These are phyloP conservation scores for Coecobrya sp. DNA, from an alignment of 2,888 invertebrate genomes.

Conservation along the genomic window DNA sequence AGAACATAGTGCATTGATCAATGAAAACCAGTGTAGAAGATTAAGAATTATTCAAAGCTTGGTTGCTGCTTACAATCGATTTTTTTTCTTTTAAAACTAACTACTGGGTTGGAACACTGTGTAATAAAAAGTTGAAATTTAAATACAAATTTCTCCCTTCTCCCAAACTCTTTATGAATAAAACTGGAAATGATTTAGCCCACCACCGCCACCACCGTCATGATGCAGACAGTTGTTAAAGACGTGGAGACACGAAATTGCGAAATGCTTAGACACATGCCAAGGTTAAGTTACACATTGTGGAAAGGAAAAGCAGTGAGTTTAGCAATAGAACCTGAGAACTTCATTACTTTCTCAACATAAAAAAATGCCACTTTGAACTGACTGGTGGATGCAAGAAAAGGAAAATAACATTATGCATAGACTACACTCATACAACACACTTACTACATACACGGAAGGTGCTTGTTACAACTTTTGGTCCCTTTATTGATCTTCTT, in stretches of 20 bases:
- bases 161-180: neutral
- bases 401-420: neutral
- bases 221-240: neutral
- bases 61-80: neutral
- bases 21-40: too few species aligned
- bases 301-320: neutral
- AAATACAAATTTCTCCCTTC: neutral
- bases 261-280: neutral
- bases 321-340: neutral
- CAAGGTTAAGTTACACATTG: neutral
- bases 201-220: too few species aligned
- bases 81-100: neutral
- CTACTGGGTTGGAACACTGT: neutral
- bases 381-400: neutral
- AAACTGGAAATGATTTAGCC: neutral
- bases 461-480: neutral
- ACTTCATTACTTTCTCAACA: neutral
- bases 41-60: neutral
- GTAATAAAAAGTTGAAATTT: neutral
- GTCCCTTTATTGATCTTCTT: slow-evolving; percentile 39
- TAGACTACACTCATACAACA: neutral
- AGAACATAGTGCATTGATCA: too few species aligned
- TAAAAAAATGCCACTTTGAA: neutral
- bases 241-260: neutral
- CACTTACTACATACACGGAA: too few species aligned